These are phyloP conservation scores for Catocala nupta DNA, from an alignment of 2,888 invertebrate species.

Conservation along the genomic window DNA sequence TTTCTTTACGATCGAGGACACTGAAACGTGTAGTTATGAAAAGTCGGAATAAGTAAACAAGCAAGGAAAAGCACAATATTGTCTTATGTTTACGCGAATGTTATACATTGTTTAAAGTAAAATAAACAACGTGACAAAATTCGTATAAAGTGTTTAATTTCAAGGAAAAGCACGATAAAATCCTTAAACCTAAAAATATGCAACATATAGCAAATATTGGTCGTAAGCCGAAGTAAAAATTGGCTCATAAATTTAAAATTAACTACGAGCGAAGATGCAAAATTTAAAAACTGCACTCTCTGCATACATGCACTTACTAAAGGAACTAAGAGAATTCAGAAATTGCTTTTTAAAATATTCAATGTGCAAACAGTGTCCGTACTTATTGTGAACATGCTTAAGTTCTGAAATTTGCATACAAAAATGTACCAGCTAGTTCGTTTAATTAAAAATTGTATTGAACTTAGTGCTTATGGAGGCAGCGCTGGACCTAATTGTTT, in stretches of 20 bases:
- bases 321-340: slow-evolving; percentile 16
- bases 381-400: slow-evolving; percentile 7
- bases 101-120: too few species aligned
- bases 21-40: too few species aligned
- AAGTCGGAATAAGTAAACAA: too few species aligned
- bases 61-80: too few species aligned
- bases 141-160: too few species aligned
- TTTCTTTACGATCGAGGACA: too few species aligned
- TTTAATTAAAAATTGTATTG: slow-evolving; percentile 48
- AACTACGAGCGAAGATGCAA: slow-evolving; percentile 24
- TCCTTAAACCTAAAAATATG: too few species aligned
- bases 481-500: slow-evolving; percentile 29
- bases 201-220: too few species aligned
- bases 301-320: slow-evolving; percentile 14
- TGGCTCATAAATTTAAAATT: slow-evolving; percentile 21
- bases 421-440: slow-evolving; percentile 27
- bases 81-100: too few species aligned
- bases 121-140: too few species aligned
- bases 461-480: slow-evolving; percentile 19
- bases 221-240: slow-evolving; percentile 4
- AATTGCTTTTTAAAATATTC: slow-evolving; percentile 39
- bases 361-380: slow-evolving; percentile 19
- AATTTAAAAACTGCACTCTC: slow-evolving; percentile 23
- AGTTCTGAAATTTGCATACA: slow-evolving; percentile 25
- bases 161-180: too few species aligned